Evolutionary conservation across 2,113 vertebrate species (phyloP), one percentile per base, ranked within the genome.

Genomic region (Gymnobelideus leadbeateri): DNA sequence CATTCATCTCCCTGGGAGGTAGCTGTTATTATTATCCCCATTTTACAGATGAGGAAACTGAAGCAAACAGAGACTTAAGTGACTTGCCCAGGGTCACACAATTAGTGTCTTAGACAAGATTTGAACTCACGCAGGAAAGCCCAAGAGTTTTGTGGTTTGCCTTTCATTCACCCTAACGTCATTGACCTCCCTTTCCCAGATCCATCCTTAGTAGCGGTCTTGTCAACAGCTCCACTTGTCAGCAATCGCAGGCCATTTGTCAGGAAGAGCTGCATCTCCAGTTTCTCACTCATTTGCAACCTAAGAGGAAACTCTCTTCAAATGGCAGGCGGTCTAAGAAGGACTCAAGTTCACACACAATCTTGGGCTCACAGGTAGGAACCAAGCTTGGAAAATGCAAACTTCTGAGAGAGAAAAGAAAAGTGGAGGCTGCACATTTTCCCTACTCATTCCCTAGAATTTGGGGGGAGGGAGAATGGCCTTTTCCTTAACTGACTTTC

Each of bases 401-500:
- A 53, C 0, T 8, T 1, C 28, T 26, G 12, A 50, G 23, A 11
- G 31, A 51, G 14, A 53, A 43, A 51, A 5, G 47, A 24, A 57
- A 5, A 23, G 28, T 0, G 0, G 43, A 51, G 3, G 25, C 11
- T 28, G 31, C 24, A 43, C 57, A 43, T 43, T 90, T 93, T 77
- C 28, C 51, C 28, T 68, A 28, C 91, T 24, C 25, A 31, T 19
- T 90, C 23, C n/a, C 49, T 3, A 57, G 46, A n/a, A 55, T 53
- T 16, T 91, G 7, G 31, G 51, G 2, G 37, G 9, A 19, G 2
- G 51, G 52, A 37, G 14, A n/a, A 57, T 23, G 26, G 3, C 55
- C 61, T 96, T 53, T 43, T 89, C 55, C 77, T 91, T 53, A 95
- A n/a, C 50, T 43, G 8, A 50, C 50, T 96, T 91, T 24, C 89